Percentiles rank a stretch among this genome's conserved stretches.
Evolutionary conservation across 2,113 vertebrate genomes (phyloP).

Genomic region (Ictalurus furcatus): DNA sequence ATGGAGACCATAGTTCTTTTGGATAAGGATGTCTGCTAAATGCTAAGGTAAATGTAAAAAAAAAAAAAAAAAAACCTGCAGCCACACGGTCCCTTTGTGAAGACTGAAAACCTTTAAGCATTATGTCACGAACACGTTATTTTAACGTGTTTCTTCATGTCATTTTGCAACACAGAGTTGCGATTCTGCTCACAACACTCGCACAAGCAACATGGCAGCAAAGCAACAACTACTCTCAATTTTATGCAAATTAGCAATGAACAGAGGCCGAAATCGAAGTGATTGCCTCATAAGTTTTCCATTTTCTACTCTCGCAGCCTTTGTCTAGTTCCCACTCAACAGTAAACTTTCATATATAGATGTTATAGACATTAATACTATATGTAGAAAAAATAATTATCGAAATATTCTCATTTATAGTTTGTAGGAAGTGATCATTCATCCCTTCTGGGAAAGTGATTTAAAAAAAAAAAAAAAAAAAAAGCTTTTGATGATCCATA

Average conservation of each 20-base stretch:
- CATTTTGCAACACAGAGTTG: not conserved
- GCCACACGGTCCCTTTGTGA: too few species aligned
- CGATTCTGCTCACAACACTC: not conserved
- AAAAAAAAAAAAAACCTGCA: too few species aligned
- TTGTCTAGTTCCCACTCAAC: not conserved
- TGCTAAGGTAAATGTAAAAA: not conserved
- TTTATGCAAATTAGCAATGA: not conserved
- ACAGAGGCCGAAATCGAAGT: not conserved
- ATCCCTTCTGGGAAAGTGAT: not conserved
- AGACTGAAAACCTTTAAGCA: not conserved
- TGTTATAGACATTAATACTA: not conserved
- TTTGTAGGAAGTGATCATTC: not conserved
- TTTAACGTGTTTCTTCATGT: not conserved
- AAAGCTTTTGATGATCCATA: not conserved
- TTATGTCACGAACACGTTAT: not conserved
- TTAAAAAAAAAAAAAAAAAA: too few species aligned
- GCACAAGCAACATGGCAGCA: not conserved
- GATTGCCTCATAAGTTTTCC: not conserved
- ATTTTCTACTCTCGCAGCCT: not conserved
- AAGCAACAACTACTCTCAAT: not conserved
- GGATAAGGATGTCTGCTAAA: not conserved
- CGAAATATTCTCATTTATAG: not conserved
- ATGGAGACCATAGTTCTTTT: not conserved
- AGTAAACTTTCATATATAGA: not conserved
- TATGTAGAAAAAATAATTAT: not conserved